Conservation (phyloP, 2,888 invertebrate genomes). For the Harmothoe impar region DNA sequence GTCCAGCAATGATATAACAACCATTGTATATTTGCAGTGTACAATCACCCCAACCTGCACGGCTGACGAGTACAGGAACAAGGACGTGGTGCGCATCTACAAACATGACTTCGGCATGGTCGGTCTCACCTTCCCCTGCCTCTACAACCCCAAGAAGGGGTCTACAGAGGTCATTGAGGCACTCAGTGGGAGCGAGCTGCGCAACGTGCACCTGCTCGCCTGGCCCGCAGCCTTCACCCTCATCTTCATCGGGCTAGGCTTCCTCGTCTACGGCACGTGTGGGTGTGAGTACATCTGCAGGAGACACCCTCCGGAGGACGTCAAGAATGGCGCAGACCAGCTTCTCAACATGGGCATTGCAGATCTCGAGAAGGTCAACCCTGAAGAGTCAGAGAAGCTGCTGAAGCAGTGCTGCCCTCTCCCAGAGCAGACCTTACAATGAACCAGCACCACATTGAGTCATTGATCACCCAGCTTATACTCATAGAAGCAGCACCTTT, state of each 20-base stretch:
- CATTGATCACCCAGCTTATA: too few species aligned
- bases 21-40: slow-evolving; percentile 27
- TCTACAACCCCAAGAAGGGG: slow-evolving; percentile 46
- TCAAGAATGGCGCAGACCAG: slow-evolving; percentile 34
- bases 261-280: slow-evolving; percentile 37
- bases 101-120: slow-evolving; percentile 48
- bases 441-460: too few species aligned
- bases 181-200: neutral
- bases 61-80: neutral
- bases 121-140: slow-evolving; percentile 25
- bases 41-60: neutral
- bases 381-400: slow-evolving; percentile 16
- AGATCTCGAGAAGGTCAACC: neutral
- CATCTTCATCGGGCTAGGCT: slow-evolving; percentile 34
- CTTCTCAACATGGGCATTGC: slow-evolving; percentile 21
- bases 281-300: slow-evolving; percentile 48
- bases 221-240: slow-evolving; percentile 29
- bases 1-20: neutral
- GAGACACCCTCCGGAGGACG: slow-evolving; percentile 29
- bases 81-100: slow-evolving; percentile 17
- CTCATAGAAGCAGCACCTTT: too few species aligned
- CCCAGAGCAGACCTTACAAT: neutral
- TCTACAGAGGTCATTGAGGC: slow-evolving; percentile 22
- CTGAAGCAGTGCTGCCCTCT: slow-evolving; percentile 35
- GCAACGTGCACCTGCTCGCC: slow-evolving; percentile 30